Conservation (phyloP, 2,113 vertebrate genomes). For the Poecile atricapillus region DNA sequence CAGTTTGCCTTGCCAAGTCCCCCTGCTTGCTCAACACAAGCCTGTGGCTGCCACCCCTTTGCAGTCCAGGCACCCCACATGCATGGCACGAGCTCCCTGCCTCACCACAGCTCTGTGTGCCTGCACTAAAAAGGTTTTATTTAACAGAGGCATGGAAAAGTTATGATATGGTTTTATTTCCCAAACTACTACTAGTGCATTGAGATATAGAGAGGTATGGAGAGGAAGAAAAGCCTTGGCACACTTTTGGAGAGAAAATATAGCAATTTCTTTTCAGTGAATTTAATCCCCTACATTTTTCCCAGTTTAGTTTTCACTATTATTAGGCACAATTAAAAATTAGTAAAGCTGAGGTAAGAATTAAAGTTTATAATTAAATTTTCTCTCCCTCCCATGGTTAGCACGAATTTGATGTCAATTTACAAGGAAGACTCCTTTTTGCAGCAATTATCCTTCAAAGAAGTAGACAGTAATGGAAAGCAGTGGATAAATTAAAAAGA, state of each 20-base stretch:
- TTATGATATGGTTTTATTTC: neutral
- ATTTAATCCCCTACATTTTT: conserved; percentile 28
- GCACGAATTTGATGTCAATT: neutral
- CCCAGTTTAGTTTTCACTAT: conserved; percentile 23
- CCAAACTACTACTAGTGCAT: neutral
- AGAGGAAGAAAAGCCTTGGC: neutral
- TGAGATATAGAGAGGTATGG: neutral
- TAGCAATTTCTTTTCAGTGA: conserved; percentile 20
- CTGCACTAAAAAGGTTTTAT: neutral
- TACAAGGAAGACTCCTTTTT: conserved; percentile 5
- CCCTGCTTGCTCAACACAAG: neutral
- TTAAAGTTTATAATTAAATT: conserved; percentile 39
- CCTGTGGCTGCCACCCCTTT: neutral
- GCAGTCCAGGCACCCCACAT: fast-evolving
- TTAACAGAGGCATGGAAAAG: neutral
- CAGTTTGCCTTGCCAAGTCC: neutral
- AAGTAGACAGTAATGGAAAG: neutral
- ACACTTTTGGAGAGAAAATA: conserved; percentile 22
- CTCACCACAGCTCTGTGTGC: neutral
- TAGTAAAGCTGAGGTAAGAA: conserved; percentile 36
- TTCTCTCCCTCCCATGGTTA: neutral
- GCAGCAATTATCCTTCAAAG: neutral
- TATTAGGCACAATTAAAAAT: conserved; percentile 43
- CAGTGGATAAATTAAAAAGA: neutral
- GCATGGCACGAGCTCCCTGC: fast-evolving